phyloP scores from a whole-genome alignment of 2,113 vertebrate species.

The Agapornis roseicollis region DNA sequence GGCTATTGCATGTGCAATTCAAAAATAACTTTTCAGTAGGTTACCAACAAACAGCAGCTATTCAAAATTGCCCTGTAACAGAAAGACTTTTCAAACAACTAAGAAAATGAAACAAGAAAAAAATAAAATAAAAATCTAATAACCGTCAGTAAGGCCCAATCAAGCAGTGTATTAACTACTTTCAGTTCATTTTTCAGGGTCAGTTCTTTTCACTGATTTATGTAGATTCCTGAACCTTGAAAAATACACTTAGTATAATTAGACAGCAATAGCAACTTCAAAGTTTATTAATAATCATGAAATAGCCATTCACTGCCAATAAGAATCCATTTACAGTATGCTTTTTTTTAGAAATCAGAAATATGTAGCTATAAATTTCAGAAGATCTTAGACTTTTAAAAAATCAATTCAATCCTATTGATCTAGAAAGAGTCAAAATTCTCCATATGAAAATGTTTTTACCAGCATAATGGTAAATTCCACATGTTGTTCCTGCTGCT shows the following conservation, averaged over 20 bases:
- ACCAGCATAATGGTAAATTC: background rate
- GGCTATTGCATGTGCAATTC: background rate
- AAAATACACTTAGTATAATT: slow-evolving; percentile 31
- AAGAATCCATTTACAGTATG: background rate
- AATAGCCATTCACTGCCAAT: background rate
- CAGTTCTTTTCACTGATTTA: slow-evolving; percentile 32
- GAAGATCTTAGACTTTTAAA: background rate
- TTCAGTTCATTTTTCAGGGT: slow-evolving; percentile 36
- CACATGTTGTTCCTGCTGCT: background rate
- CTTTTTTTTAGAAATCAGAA: background rate
- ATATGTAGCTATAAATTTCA: background rate
- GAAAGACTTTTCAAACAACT: background rate
- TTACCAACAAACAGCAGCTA: background rate
- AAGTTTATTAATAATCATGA: slow-evolving; percentile 25
- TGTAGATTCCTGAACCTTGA: background rate
- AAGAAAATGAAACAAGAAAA: background rate
- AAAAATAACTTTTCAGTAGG: slow-evolving; percentile 31
- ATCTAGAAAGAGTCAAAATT: background rate
- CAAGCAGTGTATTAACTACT: slow-evolving; percentile 14
- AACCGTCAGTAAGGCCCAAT: background rate
- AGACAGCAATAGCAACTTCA: slow-evolving; percentile 1
- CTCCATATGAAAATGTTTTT: background rate
- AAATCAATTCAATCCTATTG: background rate
- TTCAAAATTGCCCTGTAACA: background rate
- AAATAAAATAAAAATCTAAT: background rate